Conservation (phyloP, 2,113 vertebrate genomes). For the Pao palembangensis region DNA sequence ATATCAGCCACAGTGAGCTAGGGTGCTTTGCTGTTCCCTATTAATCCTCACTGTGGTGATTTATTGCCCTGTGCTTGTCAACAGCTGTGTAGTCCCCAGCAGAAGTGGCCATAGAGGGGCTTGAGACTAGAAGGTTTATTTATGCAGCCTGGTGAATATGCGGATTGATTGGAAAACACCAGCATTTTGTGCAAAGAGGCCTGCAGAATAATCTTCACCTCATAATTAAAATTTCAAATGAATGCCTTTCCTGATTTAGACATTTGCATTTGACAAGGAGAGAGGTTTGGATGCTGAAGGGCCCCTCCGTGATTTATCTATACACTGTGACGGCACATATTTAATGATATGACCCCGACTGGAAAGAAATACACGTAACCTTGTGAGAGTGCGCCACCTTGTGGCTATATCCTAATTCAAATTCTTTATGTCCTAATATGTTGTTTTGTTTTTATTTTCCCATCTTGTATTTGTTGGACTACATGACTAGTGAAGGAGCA, state of each 20-base stretch:
- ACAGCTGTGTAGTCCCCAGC: conserved; percentile 57
- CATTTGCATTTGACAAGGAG: conserved; percentile 57
- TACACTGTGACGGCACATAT: conserved; percentile 19
- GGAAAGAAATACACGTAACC: conserved; percentile 4
- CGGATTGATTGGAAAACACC: conserved; percentile 40
- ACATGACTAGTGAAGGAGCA: no score
- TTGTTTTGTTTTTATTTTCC: no score
- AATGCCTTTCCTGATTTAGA: conserved; percentile 44
- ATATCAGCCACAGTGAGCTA: conserved; percentile 61
- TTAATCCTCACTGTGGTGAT: conserved; percentile 70
- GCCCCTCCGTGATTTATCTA: conserved; percentile 32
- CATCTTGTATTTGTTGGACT: no score
- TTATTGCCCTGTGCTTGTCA: conserved; percentile 67
- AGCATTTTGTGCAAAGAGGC: conserved; percentile 34
- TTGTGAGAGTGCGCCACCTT: conserved; percentile 52
- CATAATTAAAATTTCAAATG: conserved; percentile 55
- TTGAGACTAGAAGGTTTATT: conserved; percentile 52
- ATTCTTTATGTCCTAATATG: no score
- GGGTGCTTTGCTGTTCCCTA: conserved; percentile 66
- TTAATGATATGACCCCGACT: conserved; percentile 18
- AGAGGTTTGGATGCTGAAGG: conserved; percentile 43
- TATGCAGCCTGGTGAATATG: conserved; percentile 49
- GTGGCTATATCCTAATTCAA: conserved; percentile 17
- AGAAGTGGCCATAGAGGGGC: conserved; percentile 43
- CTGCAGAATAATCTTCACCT: conserved; percentile 42